Evolutionary conservation across 1,140 invertebrate species (phyloP), one percentile per base, ranked within the genome.

Genomic region (Drosophila albomicans): DNA sequence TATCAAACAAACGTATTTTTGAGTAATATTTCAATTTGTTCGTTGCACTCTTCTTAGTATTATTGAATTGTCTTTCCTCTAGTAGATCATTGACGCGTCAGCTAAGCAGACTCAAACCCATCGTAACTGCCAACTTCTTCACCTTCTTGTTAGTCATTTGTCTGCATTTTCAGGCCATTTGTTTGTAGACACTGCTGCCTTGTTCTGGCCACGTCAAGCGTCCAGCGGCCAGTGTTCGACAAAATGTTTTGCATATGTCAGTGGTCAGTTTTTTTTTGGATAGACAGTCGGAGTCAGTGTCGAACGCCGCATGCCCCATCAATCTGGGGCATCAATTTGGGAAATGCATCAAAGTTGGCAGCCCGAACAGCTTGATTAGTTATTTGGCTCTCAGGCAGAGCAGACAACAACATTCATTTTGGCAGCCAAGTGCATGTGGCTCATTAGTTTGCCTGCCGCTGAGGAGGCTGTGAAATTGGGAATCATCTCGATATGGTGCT

Each of bases 171-270:
- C 79, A 76, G 58, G 63, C 79, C 79, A 87, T 82, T 86, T 79
- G 71, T 82, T 82, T 74, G 76, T 79, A 54, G 67, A 49, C 57
- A 28, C 51, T 69, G 25, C 25, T 41, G n/a, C 41, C 43, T 35
- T 35, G 48, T 57, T 43, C 35, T 45, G 64, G n/a, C 8, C 41
- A 13, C 64, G 63, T 82, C 32, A 58, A 45, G 35, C 56, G 48
- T 66, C 72, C n/a, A 43, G 2, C n/a, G n/a, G n/a, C 11, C n/a
- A 43, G 41, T 43, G 68, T 68, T 13, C 41, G 82, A 79, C 84
- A 87, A 88, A 79, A 80, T 88, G 82, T 85, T 88, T 88, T 88
- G 85, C 85, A 88, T 88, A 88, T 88, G 78, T 88, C 78, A 78
- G 85, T 78, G 80, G 52, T 56, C 52, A 59, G 71, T 61, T 38